Conservation (phyloP, 2,797 vertebrate genomes). For the Amblyopsis hoosieri region DNA sequence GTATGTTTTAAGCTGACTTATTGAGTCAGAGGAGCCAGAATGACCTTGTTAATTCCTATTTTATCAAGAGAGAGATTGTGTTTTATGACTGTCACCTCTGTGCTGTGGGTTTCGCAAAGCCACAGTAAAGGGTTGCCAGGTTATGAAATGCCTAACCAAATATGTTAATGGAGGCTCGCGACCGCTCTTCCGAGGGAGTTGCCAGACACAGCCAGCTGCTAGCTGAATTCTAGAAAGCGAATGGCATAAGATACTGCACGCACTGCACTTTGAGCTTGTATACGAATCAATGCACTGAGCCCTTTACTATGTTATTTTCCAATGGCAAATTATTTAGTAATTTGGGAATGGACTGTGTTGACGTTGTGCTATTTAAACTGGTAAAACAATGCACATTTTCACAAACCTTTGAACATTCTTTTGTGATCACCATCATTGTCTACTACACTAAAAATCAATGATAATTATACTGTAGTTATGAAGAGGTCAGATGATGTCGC, state of each 20-base stretch:
- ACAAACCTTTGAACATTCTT: slow-evolving; percentile 4
- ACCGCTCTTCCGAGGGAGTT: slow-evolving; percentile 30
- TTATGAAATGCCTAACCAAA: slow-evolving; percentile 56
- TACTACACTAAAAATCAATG: background rate
- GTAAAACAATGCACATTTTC: background rate
- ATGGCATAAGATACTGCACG: slow-evolving; percentile 21
- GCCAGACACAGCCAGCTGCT: slow-evolving; percentile 50
- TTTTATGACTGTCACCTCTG: slow-evolving; percentile 44
- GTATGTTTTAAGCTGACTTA: background rate
- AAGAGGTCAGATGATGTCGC: slow-evolving; percentile 20
- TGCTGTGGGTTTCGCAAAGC: slow-evolving; percentile 44
- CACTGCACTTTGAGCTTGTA: background rate
- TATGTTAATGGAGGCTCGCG: slow-evolving; percentile 53
- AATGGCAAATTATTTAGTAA: no score
- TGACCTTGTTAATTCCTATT: slow-evolving; percentile 23
- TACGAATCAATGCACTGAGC: no score
- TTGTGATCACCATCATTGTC: slow-evolving; percentile 1
- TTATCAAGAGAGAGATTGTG: slow-evolving; percentile 41
- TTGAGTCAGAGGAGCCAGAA: slow-evolving; percentile 18
- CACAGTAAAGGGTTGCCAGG: slow-evolving; percentile 57
- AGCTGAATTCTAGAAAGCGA: slow-evolving; percentile 38
- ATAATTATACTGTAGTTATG: slow-evolving; percentile 6
- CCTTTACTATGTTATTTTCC: no score
- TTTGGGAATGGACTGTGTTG: no score
- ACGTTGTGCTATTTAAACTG: no score